Percentiles rank a stretch among this genome's conserved stretches.
phyloP scores from a whole-genome alignment of 2,797 vertebrate species.

The Anabas testudineus region DNA sequence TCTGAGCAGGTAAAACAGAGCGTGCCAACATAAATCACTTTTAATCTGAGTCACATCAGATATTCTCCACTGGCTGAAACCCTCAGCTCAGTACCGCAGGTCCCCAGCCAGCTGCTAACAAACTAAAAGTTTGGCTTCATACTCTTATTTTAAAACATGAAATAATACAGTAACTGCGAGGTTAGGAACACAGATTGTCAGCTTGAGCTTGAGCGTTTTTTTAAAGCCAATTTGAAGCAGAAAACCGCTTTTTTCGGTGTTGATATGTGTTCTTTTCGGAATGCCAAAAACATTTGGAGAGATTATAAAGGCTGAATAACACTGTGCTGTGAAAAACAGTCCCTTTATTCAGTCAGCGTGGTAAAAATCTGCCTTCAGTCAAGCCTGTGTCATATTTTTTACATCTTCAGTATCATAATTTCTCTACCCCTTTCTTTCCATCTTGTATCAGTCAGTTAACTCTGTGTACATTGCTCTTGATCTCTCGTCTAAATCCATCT shows the following conservation, averaged over 20 bases:
- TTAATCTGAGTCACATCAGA: constrained; percentile 2
- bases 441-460: neutral
- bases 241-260: constrained; percentile 11
- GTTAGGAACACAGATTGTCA: constrained; percentile 28
- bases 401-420: neutral
- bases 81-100: constrained; percentile 12
- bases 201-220: constrained; percentile 27
- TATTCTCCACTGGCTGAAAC: constrained; percentile 10
- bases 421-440: neutral
- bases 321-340: constrained; percentile 3
- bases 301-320: constrained; percentile 22
- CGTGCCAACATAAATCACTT: neutral
- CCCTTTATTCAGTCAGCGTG: no score
- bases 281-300: constrained; percentile 29
- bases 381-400: neutral
- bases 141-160: constrained; percentile 10
- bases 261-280: constrained; percentile 8
- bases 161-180: constrained; percentile 16
- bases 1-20: neutral
- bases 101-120: constrained; percentile 34
- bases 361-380: neutral
- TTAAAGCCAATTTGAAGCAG: constrained; percentile 34
- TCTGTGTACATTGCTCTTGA: neutral
- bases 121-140: neutral
- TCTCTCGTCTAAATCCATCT: neutral